Evolutionary conservation across 2,888 invertebrate species (phyloP).

Genomic region (Galeruca laticollis): DNA sequence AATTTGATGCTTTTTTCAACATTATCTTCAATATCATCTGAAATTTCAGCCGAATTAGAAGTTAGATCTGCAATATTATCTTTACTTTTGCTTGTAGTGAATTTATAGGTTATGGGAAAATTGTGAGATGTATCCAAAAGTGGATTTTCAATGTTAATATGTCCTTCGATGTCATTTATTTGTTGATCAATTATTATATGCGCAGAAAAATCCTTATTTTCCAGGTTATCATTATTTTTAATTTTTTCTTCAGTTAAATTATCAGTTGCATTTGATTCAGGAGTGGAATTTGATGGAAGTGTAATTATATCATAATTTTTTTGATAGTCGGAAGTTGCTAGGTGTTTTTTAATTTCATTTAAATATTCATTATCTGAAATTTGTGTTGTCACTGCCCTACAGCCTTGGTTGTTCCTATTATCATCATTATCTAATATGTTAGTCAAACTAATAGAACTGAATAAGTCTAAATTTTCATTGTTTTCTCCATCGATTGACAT

Average conservation of each 20-base stretch:
- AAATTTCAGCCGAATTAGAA: too few species aligned
- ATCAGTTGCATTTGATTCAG: not conserved
- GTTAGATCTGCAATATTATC: too few species aligned
- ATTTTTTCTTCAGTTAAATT: not conserved
- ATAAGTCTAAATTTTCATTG: not conserved
- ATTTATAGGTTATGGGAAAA: too few species aligned
- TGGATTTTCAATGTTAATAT: too few species aligned
- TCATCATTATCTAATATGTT: not conserved
- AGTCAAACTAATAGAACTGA: not conserved
- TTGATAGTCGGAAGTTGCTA: too few species aligned
- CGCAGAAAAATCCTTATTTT: not conserved
- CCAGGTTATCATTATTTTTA: not conserved
- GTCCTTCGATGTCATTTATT: too few species aligned
- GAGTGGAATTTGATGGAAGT: not conserved
- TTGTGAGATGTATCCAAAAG: too few species aligned
- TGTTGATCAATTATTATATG: not conserved
- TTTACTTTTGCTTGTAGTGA: too few species aligned
- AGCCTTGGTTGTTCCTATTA: not conserved
- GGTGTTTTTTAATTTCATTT: too few species aligned
- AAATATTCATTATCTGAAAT: not conserved
- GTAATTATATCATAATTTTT: not conserved
- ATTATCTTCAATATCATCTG: too few species aligned
- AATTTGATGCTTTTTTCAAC: too few species aligned
- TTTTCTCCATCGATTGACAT: not conserved
- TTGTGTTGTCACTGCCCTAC: not conserved